A percentile compares a stretch with the other conserved stretches of the same genome.
Conservation (phyloP, 2,113 vertebrate genomes). For the Illadopsis cleaveri region DNA sequence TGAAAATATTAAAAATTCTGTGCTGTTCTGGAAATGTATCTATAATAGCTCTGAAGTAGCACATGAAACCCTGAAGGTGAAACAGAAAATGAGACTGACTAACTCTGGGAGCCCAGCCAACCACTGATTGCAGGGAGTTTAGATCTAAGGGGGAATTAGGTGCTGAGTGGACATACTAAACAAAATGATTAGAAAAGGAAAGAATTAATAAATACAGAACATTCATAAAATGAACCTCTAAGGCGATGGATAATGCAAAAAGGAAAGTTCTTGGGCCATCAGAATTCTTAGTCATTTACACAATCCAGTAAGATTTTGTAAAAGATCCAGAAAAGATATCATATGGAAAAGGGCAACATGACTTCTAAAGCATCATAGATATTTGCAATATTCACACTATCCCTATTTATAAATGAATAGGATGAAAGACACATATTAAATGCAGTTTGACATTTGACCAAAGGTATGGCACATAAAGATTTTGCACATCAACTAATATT, state of each 20-base stretch:
- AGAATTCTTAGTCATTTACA: not conserved
- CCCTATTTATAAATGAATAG: constrained; percentile 22
- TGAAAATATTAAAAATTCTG: not conserved
- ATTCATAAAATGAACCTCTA: not conserved
- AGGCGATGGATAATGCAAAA: not conserved
- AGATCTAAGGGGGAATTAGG: constrained; percentile 24
- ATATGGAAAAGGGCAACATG: not conserved
- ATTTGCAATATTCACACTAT: constrained; percentile 11
- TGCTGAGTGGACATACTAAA: constrained; percentile 49
- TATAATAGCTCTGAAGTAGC: not conserved
- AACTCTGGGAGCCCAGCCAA: constrained; percentile 50
- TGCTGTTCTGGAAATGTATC: not conserved
- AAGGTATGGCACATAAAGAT: not conserved
- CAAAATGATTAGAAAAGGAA: constrained; percentile 58
- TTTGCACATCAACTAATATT: constrained; percentile 4
- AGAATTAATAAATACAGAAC: constrained; percentile 53
- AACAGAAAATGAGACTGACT: constrained; percentile 39
- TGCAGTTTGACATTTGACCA: not conserved
- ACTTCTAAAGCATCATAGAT: not conserved
- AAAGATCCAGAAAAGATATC: not conserved
- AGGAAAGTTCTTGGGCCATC: not conserved
- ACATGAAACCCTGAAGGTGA: constrained; percentile 18
- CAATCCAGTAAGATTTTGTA: not conserved
- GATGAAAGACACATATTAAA: constrained; percentile 8
- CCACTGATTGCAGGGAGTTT: constrained; percentile 28